A percentile compares a stretch with the other conserved stretches of the same genome.
Evolutionary conservation across 2,797 vertebrate genomes (phyloP).

Genomic region (Malacoctenus gilli): DNA sequence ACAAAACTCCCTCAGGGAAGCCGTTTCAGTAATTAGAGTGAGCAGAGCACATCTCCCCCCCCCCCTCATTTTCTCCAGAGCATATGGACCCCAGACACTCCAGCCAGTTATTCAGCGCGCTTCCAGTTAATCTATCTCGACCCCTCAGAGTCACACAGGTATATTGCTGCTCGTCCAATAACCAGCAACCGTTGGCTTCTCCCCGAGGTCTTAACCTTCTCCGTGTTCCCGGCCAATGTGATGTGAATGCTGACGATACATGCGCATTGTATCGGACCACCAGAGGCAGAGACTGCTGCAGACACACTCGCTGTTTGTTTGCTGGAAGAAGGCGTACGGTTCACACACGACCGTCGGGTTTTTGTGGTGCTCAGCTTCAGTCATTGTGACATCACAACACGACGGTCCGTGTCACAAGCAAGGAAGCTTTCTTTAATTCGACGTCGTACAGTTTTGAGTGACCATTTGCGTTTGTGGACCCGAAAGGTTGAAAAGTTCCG

Average conservation of each 20-base stretch:
- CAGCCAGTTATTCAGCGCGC: slow-evolving; percentile 33
- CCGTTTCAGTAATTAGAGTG: slow-evolving; percentile 31
- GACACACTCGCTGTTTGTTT: background rate
- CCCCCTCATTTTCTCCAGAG: slow-evolving; percentile 1
- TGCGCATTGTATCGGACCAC: background rate
- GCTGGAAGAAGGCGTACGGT: background rate
- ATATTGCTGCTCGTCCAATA: slow-evolving; percentile 17
- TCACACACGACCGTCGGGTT: background rate
- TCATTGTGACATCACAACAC: no score
- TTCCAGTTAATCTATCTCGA: slow-evolving; percentile 54
- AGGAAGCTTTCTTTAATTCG: no score
- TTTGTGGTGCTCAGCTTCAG: no score
- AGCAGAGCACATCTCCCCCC: slow-evolving; percentile 7
- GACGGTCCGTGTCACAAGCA: no score
- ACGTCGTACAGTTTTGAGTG: no score
- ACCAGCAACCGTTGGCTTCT: slow-evolving; percentile 11
- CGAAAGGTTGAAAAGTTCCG: no score
- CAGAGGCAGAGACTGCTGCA: background rate
- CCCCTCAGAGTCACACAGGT: slow-evolving; percentile 24
- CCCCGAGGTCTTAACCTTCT: slow-evolving; percentile 38
- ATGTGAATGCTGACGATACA: slow-evolving; percentile 6
- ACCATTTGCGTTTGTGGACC: no score
- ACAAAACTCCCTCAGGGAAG: slow-evolving; percentile 24
- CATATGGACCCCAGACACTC: slow-evolving; percentile 10
- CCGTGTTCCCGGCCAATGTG: slow-evolving; percentile 13